Base-by-base conservation (phyloP, 2,888 invertebrate genomes). In the Dicranocentrus wangi region DNA sequence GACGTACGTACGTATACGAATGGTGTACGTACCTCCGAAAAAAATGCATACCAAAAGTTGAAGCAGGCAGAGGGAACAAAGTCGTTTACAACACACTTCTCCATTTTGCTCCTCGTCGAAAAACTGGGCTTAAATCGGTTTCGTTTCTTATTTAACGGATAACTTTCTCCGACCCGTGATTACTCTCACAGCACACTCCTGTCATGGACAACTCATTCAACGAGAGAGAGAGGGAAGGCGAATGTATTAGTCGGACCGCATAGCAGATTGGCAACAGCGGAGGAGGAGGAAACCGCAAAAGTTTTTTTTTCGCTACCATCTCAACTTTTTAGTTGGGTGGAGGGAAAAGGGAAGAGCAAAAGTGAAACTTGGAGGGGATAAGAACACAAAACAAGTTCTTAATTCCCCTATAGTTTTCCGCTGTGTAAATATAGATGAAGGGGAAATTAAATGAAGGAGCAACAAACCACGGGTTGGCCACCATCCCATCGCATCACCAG, bases 271-370 rank as follows among this genome's bases (percentile, higher is more conserved):
- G 32, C 43, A n/a, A 13, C n/a, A 25, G 58, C 10, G 58, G 43
- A 43, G 60, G 61, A 47, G 71, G 61, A 27, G 60, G 43, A 47
- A 71, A 61, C 71, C 71, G 42, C 71, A 71, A 71, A 71, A 61
- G 17, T 71, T 71, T 71, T 32, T 7, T 32, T 32, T 32, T 32
- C 32, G 10, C 5, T 7, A 32, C 5, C 10, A 7, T 32, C 10
- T 32, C 5, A 32, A 32, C 5, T 32, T 32, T 32, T 32, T 32
- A n/a, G n/a, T 32, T 32, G 3, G 32, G 32, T 32, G 32, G 32
- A 7, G 32, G 10, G 32, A 32, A 32, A 10, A 7, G 32, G 32
- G 32, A 7, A 32, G 32, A 10, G 32, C 3, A 32, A 32, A 32
- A 32, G 32, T 32, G 32, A 32, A 32, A 32, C 5, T 32, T n/a